These are phyloP conservation scores for Anoplius nigerrimus DNA, from an alignment of 2,888 invertebrate genomes.

Conservation along the genomic window DNA sequence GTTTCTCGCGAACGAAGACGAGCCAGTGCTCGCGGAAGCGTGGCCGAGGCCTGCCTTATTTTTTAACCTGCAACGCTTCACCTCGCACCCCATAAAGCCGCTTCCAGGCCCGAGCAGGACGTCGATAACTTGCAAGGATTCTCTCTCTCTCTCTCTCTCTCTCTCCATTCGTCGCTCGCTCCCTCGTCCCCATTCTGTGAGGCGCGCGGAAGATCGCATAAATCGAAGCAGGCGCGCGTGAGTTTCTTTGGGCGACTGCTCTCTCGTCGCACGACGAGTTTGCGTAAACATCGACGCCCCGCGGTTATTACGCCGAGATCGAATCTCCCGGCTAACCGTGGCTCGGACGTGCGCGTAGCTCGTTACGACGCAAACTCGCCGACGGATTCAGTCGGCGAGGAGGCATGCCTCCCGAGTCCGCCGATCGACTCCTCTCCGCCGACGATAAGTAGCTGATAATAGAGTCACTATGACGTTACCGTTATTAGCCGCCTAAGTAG, in stretches of 20 bases:
- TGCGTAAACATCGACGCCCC: constrained; percentile 17
- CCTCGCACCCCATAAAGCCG: no score
- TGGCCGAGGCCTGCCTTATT: no score
- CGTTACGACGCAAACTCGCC: constrained; percentile 17
- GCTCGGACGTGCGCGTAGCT: neutral
- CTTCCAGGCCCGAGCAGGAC: no score
- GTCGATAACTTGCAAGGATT: no score
- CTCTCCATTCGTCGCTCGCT: neutral
- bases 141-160: no score
- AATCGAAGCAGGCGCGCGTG: neutral
- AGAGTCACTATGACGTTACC: constrained; percentile 5
- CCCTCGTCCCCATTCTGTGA: neutral
- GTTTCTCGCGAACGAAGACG: no score
- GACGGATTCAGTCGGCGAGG: constrained; percentile 1
- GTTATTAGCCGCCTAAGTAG: neutral
- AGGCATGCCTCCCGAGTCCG: neutral
- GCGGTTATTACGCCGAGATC: constrained; percentile 21
- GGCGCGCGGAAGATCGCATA: neutral
- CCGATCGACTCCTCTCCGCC: no score
- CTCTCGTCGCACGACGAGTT: constrained; percentile 10
- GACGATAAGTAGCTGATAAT: constrained; percentile 4
- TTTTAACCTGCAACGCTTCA: no score
- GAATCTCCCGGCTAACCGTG: constrained; percentile 6
- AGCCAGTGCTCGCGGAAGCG: no score
- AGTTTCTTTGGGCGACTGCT: constrained; percentile 5